Percentiles rank a stretch among this genome's conserved stretches.
phyloP scores from a whole-genome alignment of 2,888 invertebrate species.

The Synanthedon vespiformis region DNA sequence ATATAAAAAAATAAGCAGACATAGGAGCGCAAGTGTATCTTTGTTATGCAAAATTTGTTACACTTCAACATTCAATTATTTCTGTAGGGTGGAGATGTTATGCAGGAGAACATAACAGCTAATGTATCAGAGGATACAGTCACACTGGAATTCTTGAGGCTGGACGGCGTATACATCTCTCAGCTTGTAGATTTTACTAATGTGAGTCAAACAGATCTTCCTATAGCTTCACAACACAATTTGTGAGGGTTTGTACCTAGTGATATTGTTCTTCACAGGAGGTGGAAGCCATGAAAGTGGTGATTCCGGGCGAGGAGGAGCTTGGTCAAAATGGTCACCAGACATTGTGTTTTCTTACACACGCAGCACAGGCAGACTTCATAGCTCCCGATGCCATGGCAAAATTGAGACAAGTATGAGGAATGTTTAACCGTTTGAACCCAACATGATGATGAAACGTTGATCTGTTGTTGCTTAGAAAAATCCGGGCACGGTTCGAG shows the following conservation, averaged over 20 bases:
- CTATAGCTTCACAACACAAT: neutral
- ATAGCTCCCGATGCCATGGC: conserved; percentile 98
- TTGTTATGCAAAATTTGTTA: no score
- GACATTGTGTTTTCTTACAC: conserved; percentile 91
- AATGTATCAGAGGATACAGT: conserved; percentile 93
- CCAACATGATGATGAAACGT: neutral
- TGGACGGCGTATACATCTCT: conserved; percentile 91
- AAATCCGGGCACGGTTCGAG: conserved; percentile 88
- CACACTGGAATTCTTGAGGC: conserved; percentile 87
- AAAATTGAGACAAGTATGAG: conserved; percentile 84
- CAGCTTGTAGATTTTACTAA: conserved; percentile 95
- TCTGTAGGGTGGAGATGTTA: conserved; percentile 90
- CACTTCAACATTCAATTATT: no score
- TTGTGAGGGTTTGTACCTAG: neutral
- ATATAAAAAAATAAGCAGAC: no score
- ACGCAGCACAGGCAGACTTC: conserved; percentile 91
- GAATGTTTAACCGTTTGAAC: neutral
- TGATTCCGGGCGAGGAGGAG: conserved; percentile 93
- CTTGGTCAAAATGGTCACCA: conserved; percentile 89
- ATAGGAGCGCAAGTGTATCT: no score
- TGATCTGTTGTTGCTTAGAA: conserved; percentile 32
- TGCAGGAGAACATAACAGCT: conserved; percentile 91
- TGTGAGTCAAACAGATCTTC: conserved; percentile 71
- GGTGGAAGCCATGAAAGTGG: conserved; percentile 89
- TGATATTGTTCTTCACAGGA: conserved; percentile 71